Conservation (phyloP, 1,140 invertebrate genomes). For the Halyomorpha halys region DNA sequence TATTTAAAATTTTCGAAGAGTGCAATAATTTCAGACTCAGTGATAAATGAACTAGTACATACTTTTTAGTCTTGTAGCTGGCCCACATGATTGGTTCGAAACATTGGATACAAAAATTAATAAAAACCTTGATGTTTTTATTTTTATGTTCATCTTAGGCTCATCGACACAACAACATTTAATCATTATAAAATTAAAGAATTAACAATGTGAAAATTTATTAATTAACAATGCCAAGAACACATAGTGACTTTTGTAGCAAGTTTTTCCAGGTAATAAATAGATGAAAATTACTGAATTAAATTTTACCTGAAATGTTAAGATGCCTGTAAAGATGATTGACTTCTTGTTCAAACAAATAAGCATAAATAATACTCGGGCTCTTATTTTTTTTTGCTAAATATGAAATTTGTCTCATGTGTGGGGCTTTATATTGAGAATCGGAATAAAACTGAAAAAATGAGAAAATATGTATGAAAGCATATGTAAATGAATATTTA, state of each 20-base stretch:
- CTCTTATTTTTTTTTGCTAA: conserved; percentile 24
- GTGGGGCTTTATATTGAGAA: conserved; percentile 34
- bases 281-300: neutral
- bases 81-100: no score
- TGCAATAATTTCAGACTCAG: no score
- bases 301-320: conserved; percentile 36
- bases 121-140: no score
- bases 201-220: no score
- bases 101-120: no score
- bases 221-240: neutral
- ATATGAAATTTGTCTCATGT: conserved; percentile 33
- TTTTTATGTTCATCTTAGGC: no score
- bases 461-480: neutral
- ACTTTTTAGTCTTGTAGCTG: no score
- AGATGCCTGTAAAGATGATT: conserved; percentile 38
- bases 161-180: no score
- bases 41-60: no score
- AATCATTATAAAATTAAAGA: neutral
- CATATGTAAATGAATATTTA: neutral
- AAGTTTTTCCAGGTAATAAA: neutral
- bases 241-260: neutral
- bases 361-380: conserved; percentile 36
- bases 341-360: conserved; percentile 38
- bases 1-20: no score
- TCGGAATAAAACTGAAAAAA: conserved; percentile 37